Evolutionary conservation across 2,797 vertebrate genomes (phyloP), one percentile per base, ranked within the genome.

Genomic region (Macropodus opercularis): DNA sequence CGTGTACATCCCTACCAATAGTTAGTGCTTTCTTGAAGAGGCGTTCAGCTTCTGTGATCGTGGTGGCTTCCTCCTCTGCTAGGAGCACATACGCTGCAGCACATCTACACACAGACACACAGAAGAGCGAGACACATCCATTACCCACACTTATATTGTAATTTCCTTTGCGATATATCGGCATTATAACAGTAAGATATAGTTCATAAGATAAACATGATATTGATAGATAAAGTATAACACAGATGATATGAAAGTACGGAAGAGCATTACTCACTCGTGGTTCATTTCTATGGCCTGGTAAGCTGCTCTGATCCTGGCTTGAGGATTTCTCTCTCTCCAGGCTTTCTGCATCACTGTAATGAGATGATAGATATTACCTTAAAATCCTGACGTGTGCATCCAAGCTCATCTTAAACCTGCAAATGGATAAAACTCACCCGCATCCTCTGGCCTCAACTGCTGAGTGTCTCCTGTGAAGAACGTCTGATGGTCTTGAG

Each of bases 281-380:
- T 94, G 95, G 90, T 96, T 98, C 80, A 98, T 80, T 87, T 98
- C 96, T 39, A 99, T 94, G 55, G 97, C 97, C 91, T 99, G 97
- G 79, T 98, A 93, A 0, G 97, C 98, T 81, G 98, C 96, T 92
- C 95, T 95, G 79, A 99, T 97, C 81, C 97, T 93, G 78, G 96
- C 96, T 74, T 98, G 96, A 43, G 97, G 96, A 89, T 96, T 98
- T 86, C 98, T 94, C 87, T 99, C 98, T 47, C 97, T 90, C 97
- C 98, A 99, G 2, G 97, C 98, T 81, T 99, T 99, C 92, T 99
- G 97, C 97, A 99, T 98, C 66, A 98, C 98, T 99, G 91, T 59
- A 59, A 77, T 19, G 58, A 75, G 50, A 84, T 51, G 83, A 79
- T 26, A 72, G 38, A 72, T 27, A 29, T 41, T 4, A 72, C 41